A percentile compares a stretch with the other conserved stretches of the same genome.
Conservation (phyloP, 1,140 invertebrate species). For the Aphelinus atriplicis region DNA sequence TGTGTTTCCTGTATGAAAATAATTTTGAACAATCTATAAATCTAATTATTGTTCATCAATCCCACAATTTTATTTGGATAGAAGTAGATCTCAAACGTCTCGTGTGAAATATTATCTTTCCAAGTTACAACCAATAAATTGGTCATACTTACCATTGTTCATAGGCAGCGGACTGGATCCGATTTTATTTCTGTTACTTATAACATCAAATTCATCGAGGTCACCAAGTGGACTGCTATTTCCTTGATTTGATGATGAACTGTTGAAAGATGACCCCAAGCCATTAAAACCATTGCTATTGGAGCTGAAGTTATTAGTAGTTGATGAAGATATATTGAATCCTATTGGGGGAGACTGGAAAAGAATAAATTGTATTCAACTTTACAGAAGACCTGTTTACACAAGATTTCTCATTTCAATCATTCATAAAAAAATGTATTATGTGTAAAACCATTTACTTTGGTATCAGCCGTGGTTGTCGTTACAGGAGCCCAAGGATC, state of each 20-base stretch:
- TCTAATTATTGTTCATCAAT: slow-evolving; percentile 3
- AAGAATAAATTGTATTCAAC: not conserved
- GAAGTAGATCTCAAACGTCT: too few species aligned
- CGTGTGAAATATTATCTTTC: too few species aligned
- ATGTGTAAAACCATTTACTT: slow-evolving; percentile 39
- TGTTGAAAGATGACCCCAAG: slow-evolving; percentile 54
- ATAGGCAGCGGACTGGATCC: slow-evolving; percentile 59
- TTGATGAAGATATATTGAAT: slow-evolving; percentile 55
- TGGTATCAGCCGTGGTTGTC: slow-evolving; percentile 54
- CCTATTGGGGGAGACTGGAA: slow-evolving; percentile 57
- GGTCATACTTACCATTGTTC: slow-evolving; percentile 59
- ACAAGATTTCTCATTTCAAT: too few species aligned
- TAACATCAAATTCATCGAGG: slow-evolving; percentile 85
- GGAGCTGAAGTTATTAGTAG: slow-evolving; percentile 48
- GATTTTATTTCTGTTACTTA: slow-evolving; percentile 74
- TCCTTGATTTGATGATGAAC: slow-evolving; percentile 53
- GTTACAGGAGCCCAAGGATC: slow-evolving; percentile 67
- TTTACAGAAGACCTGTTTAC: too few species aligned
- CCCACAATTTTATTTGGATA: not conserved
- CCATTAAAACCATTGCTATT: slow-evolving; percentile 62
- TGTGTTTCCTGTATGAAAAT: slow-evolving; percentile 53
- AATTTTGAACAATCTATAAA: slow-evolving; percentile 2
- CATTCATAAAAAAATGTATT: not conserved
- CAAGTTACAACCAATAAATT: too few species aligned
- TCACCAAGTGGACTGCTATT: slow-evolving; percentile 72